Conservation (phyloP, 2,888 invertebrate genomes). For the Drosophila lacicola region DNA sequence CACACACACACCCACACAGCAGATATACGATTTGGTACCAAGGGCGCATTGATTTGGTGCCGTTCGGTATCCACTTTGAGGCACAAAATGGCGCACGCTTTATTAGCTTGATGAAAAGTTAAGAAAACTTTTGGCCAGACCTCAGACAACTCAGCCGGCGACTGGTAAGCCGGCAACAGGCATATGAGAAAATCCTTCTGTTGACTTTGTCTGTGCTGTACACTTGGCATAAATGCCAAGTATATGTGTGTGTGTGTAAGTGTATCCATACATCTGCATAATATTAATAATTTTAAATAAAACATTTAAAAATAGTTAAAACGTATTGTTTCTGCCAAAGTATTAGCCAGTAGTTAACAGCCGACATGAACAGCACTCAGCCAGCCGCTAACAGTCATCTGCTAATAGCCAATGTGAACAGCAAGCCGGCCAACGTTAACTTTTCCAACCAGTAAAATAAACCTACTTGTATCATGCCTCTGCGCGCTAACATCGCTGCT, state of each 20-base stretch:
- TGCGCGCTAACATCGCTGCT: slow-evolving; percentile 2
- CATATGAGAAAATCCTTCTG: slow-evolving; percentile 12
- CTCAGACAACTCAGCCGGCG: background rate
- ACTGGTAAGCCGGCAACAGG: slow-evolving; percentile 18
- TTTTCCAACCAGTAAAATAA: background rate
- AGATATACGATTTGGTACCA: slow-evolving; percentile 34
- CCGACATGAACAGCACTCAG: background rate
- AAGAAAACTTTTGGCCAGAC: slow-evolving; percentile 59
- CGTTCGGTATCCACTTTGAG: slow-evolving; percentile 42
- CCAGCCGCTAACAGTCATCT: background rate
- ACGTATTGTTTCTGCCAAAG: too few species aligned
- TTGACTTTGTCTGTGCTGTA: slow-evolving; percentile 31
- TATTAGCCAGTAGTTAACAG: background rate
- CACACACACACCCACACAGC: slow-evolving; percentile 2
- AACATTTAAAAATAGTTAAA: too few species aligned
- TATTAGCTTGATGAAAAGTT: slow-evolving; percentile 73
- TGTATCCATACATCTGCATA: background rate
- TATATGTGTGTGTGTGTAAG: background rate
- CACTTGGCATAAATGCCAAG: slow-evolving; percentile 24
- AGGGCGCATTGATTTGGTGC: slow-evolving; percentile 68
- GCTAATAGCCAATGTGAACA: background rate
- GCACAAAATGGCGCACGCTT: slow-evolving; percentile 59
- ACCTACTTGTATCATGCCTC: background rate
- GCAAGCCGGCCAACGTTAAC: background rate
- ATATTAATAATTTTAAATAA: too few species aligned